Evolutionary conservation across 1,140 invertebrate species (phyloP).

Genomic region (Aleiodes sp.): DNA sequence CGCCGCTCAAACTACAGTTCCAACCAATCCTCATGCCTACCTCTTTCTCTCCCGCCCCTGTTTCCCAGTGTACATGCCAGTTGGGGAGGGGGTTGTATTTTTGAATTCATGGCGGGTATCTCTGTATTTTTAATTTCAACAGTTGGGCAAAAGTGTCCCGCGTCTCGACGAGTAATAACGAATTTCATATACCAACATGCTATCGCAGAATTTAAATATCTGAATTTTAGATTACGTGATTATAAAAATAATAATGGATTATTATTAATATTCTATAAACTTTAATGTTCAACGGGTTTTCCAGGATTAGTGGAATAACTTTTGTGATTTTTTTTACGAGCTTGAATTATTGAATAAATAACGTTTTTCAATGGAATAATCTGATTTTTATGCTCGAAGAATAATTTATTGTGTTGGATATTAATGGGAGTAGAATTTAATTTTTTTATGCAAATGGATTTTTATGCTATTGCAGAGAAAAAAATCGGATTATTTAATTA

Average conservation of each 20-base stretch:
- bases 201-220: background rate
- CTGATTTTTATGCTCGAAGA: too few species aligned
- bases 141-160: background rate
- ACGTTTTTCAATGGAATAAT: too few species aligned
- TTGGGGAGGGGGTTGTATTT: background rate
- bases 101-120: slow-evolving; percentile 13
- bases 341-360: too few species aligned
- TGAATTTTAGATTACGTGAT: background rate
- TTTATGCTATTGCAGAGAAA: too few species aligned
- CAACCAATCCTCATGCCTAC: background rate
- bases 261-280: too few species aligned
- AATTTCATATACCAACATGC: background rate
- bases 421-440: too few species aligned
- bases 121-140: slow-evolving; percentile 5
- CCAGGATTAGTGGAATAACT: too few species aligned
- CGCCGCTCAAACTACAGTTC: slow-evolving; percentile 15
- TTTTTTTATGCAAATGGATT: too few species aligned
- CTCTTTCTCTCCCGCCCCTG: background rate
- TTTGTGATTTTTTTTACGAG: too few species aligned
- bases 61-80: background rate
- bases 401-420: too few species aligned
- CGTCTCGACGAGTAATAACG: background rate
- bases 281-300: too few species aligned
- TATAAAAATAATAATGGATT: background rate
- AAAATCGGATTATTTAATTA: too few species aligned